Percentiles rank a stretch among this genome's conserved stretches.
Conservation (phyloP, 2,113 vertebrate genomes). For the Sterrhoptilus dennistouni region DNA sequence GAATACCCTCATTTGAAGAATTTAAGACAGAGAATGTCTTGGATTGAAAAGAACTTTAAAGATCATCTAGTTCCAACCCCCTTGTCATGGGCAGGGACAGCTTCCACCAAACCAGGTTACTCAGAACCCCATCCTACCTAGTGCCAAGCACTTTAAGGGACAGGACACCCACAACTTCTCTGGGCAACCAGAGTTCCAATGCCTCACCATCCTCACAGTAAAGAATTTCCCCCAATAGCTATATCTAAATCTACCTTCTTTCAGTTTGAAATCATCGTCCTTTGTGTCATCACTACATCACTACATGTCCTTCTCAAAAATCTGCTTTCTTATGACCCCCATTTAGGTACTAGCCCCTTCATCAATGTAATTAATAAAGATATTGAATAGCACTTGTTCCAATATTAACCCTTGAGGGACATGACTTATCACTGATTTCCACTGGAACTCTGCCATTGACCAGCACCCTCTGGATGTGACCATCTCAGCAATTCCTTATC, state of each 20-base stretch:
- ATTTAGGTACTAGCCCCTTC: background rate
- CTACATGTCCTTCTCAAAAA: background rate
- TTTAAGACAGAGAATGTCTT: background rate
- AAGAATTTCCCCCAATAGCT: background rate
- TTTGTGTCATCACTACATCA: background rate
- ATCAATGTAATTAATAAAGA: background rate
- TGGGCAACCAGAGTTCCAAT: background rate
- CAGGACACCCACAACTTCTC: fast-evolving
- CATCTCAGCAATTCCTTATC: background rate
- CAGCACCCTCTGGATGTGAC: background rate
- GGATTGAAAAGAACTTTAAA: background rate
- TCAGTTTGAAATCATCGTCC: background rate
- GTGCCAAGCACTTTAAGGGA: background rate
- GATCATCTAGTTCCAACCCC: background rate
- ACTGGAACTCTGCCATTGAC: background rate
- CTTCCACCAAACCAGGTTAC: background rate
- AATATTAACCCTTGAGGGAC: background rate
- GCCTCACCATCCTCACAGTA: background rate
- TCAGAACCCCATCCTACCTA: background rate
- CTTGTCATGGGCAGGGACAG: background rate
- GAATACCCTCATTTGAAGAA: background rate
- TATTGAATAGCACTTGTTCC: background rate
- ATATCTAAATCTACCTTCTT: background rate
- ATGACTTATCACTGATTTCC: background rate
- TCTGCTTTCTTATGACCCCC: background rate